Evolutionary conservation across 2,888 invertebrate genomes (phyloP), one percentile per base, ranked within the genome.

Genomic region (Drymonia ruficornis): DNA sequence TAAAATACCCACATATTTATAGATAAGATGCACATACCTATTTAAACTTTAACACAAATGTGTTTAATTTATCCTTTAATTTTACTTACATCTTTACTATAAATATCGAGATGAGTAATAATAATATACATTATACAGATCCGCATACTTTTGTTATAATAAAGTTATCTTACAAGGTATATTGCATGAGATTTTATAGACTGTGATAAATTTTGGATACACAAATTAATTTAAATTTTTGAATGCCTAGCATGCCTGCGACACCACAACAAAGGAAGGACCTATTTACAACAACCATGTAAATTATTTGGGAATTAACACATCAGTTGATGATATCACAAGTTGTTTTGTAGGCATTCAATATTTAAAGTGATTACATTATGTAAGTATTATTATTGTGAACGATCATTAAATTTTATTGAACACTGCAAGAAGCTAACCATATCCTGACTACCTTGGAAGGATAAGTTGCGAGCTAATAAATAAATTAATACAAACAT

Each of bases 401-500:
- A 23, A 2, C 7, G 4, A 6, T 23, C 7, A 6, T 23, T 23
- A n/a, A n/a, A n/a, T 23, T 23, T 2, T 23, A 23, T 23, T 23
- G 5, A 23, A 23, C n/a, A n/a, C n/a, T 23, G 2, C 23, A 5
- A 6, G 23, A 7, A 2, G 7, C 3, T 6, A 23, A 23, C 7
- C 23, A 6, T 23, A 6, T 0, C 23, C 70, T 65, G 46, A 50
- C 45, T 52, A 64, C 47, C 49, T 56, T 67, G 76, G 75, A 74
- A 76, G 71, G n/a, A 70, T 59, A 69, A 58, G 23, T 56, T 72
- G 70, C n/a, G 72, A 79, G 67, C 75, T 73, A 63, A 63, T 53
- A 59, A 68, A 57, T 59, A 50, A 53, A n/a, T n/a, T n/a, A n/a
- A n/a, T n/a, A n/a, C n/a, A n/a, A n/a, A n/a, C n/a, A n/a, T n/a